phyloP scores from a whole-genome alignment of 2,888 invertebrate genomes.

The Rutpela maculata region DNA sequence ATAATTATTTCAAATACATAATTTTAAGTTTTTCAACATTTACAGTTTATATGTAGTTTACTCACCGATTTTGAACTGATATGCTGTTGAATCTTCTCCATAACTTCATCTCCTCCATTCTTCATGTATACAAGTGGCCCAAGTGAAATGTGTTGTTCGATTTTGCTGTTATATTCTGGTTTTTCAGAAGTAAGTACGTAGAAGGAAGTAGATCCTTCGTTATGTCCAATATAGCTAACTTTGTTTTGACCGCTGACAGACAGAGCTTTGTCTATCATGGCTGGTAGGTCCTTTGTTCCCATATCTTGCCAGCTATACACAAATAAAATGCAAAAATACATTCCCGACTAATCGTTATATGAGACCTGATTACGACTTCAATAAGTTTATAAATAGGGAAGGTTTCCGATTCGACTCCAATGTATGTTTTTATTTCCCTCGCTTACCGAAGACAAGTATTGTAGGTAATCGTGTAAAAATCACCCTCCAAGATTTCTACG shows the following conservation, averaged over 20 bases:
- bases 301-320: conserved; percentile 82
- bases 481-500: too few relatives aligned
- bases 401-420: too few relatives aligned
- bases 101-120: conserved; percentile 75
- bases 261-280: conserved; percentile 83
- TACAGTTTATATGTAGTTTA: too few relatives aligned
- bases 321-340: not conserved
- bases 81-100: conserved; percentile 71
- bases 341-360: too few relatives aligned
- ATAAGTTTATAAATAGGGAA: too few relatives aligned
- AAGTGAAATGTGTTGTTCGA: conserved; percentile 77
- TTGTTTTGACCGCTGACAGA: conserved; percentile 76
- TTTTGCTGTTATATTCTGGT: conserved; percentile 79
- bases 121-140: conserved; percentile 79
- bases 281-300: conserved; percentile 84
- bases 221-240: conserved; percentile 83
- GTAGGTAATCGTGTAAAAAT: too few relatives aligned
- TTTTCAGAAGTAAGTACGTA: conserved; percentile 78
- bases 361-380: too few relatives aligned
- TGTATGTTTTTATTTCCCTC: too few relatives aligned
- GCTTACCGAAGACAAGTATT: too few relatives aligned
- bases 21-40: too few relatives aligned
- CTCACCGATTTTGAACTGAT: conserved; percentile 58
- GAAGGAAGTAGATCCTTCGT: conserved; percentile 78
- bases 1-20: too few relatives aligned